Conservation (phyloP, 1,140 invertebrate species). For the Cephus cinctus region DNA sequence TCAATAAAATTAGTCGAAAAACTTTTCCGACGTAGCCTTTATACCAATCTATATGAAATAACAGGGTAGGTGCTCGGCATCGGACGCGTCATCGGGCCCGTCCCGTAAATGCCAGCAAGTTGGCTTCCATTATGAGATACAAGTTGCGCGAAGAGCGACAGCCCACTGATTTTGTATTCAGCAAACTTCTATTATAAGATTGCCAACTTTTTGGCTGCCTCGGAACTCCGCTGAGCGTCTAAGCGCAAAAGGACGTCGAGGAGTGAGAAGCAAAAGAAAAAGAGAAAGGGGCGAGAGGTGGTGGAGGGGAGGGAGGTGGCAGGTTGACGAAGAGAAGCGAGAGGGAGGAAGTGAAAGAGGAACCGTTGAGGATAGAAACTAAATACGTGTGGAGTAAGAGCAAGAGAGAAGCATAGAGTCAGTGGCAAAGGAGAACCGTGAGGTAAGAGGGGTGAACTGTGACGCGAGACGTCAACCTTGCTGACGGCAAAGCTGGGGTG, state of each 20-base stretch:
- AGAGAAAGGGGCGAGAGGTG: not conserved
- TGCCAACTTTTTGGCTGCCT: slow-evolving; percentile 37
- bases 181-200: slow-evolving; percentile 45
- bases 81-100: too few relatives aligned
- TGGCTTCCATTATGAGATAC: slow-evolving; percentile 35
- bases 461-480: slow-evolving; percentile 40
- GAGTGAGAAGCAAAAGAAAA: slow-evolving; percentile 17
- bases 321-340: slow-evolving; percentile 19
- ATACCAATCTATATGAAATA: too few relatives aligned
- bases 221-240: slow-evolving; percentile 10
- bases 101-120: too few relatives aligned
- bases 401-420: slow-evolving; percentile 9
- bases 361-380: slow-evolving; percentile 10
- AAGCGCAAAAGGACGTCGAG: slow-evolving; percentile 9
- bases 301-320: slow-evolving; percentile 1
- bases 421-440: slow-evolving; percentile 2
- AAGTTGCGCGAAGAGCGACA: slow-evolving; percentile 31
- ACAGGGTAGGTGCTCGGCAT: too few relatives aligned
- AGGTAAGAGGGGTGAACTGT: slow-evolving; percentile 30
- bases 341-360: slow-evolving; percentile 18
- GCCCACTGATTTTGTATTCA: slow-evolving; percentile 43
- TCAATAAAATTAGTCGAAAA: too few relatives aligned
- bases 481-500: slow-evolving; percentile 14
- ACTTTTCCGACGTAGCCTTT: too few relatives aligned
- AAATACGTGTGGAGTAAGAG: slow-evolving; percentile 8